Conservation (phyloP, 2,888 invertebrate species). For the Papilio gigon region DNA sequence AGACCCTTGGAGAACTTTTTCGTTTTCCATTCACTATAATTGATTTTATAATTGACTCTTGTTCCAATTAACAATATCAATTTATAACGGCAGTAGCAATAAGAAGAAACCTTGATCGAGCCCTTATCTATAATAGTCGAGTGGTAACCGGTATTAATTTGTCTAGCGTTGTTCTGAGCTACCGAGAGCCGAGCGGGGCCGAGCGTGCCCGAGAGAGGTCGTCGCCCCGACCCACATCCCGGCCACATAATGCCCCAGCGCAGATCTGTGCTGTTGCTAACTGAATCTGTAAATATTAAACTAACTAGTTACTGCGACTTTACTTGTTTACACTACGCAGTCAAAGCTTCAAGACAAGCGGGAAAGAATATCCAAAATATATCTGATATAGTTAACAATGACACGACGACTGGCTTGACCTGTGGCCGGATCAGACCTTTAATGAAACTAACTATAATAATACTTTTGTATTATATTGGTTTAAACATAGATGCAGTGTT, state of each 20-base stretch:
- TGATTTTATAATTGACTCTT: conserved; percentile 25
- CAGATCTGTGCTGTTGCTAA: conserved; percentile 41
- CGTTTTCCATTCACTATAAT: conserved; percentile 15
- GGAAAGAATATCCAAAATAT: not conserved
- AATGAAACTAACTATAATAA: no score
- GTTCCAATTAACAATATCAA: conserved; percentile 20
- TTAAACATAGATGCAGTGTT: no score
- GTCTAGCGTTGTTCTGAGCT: not conserved
- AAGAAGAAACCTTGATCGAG: conserved; percentile 35
- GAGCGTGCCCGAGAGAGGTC: conserved; percentile 49
- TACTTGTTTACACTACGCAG: not conserved
- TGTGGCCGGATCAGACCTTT: no score
- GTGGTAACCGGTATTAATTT: conserved; percentile 20
- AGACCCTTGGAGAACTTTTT: conserved; percentile 18
- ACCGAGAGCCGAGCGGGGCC: conserved; percentile 43
- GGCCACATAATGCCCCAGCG: conserved; percentile 45
- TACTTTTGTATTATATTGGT: no score
- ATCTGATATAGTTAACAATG: not conserved
- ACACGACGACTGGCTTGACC: not conserved
- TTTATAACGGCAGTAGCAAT: conserved; percentile 27
- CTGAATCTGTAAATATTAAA: conserved; percentile 25
- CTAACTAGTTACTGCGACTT: not conserved
- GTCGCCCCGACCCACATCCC: conserved; percentile 64
- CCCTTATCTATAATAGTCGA: conserved; percentile 36
- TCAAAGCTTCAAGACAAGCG: not conserved